phyloP scores from a whole-genome alignment of 2,888 invertebrate species.

The Eristalis pertinax region DNA sequence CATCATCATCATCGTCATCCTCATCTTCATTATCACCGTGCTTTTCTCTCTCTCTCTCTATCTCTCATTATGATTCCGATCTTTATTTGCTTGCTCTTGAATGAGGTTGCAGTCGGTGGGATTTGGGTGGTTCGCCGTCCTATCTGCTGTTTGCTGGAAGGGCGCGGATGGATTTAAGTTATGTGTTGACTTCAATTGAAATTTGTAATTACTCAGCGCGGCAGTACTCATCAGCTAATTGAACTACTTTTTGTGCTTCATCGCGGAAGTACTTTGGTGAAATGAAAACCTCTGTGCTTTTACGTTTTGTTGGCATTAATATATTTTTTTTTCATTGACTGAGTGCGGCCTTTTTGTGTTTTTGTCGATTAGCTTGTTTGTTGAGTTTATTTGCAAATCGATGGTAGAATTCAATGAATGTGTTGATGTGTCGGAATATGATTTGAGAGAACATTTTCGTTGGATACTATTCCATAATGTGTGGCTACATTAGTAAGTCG shows the following conservation, averaged over 20 bases:
- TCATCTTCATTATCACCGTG: neutral
- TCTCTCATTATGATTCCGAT: slow-evolving; percentile 36
- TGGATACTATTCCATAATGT: too few relatives aligned
- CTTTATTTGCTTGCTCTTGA: slow-evolving; percentile 35
- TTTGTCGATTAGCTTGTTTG: too few relatives aligned
- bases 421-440: too few relatives aligned
- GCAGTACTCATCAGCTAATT: slow-evolving; percentile 61
- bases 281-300: neutral
- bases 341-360: neutral
- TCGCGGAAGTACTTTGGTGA: slow-evolving; percentile 38
- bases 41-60: neutral
- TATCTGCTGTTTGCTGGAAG: neutral
- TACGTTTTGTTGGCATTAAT: neutral
- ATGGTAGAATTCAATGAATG: too few relatives aligned
- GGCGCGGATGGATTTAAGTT: slow-evolving; percentile 26
- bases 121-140: neutral
- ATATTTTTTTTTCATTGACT: neutral
- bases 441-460: too few relatives aligned
- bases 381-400: too few relatives aligned
- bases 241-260: slow-evolving; percentile 54
- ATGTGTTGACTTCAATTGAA: slow-evolving; percentile 48
- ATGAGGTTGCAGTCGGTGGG: slow-evolving; percentile 2
- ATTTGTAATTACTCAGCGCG: slow-evolving; percentile 52
- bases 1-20: neutral
- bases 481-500: too few relatives aligned